Evolutionary conservation across 2,888 invertebrate species (phyloP).

Genomic region (Drosophila tripunctata): DNA sequence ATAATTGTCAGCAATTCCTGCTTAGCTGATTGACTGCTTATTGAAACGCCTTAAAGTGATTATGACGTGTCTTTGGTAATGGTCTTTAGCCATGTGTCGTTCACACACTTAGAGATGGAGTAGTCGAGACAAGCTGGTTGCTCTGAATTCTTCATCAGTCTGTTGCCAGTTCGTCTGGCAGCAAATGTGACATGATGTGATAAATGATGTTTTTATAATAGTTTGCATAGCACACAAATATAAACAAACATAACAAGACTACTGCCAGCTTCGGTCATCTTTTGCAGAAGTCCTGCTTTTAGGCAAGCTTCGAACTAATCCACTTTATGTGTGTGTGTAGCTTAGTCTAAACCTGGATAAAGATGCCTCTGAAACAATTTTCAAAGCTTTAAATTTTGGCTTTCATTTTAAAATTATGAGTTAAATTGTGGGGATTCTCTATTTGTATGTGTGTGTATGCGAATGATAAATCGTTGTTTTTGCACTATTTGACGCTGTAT

Average conservation of each 20-base stretch:
- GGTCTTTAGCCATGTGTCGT: conserved; percentile 27
- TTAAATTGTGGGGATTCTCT: conserved; percentile 18
- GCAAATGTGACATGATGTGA: conserved; percentile 73
- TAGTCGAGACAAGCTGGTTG: conserved; percentile 5
- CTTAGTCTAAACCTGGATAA: not conserved
- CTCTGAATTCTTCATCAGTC: conserved; percentile 42
- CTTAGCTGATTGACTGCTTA: not conserved
- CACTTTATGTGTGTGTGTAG: conserved; percentile 40
- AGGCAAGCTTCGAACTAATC: conserved; percentile 37
- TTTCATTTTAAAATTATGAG: conserved; percentile 40
- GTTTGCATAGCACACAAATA: conserved; percentile 42
- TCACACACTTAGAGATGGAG: conserved; percentile 10
- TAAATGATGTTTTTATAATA: conserved; percentile 82
- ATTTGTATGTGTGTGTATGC: conserved; percentile 30
- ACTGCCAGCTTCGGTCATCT: conserved; percentile 32
- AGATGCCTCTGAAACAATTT: conserved; percentile 36
- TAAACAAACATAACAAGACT: not conserved
- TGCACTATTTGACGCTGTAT: conserved; percentile 71
- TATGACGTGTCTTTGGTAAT: conserved; percentile 15
- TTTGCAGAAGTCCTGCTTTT: conserved; percentile 54
- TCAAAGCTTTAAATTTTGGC: conserved; percentile 34
- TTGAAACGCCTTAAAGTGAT: conserved; percentile 19
- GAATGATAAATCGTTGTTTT: conserved; percentile 73
- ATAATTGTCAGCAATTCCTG: not conserved
- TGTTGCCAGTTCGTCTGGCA: conserved; percentile 45